Percentiles rank a stretch among this genome's conserved stretches.
These are phyloP conservation scores for Ancistrus triradiatus DNA, from an alignment of 2,113 vertebrate species.

Conservation along the genomic window DNA sequence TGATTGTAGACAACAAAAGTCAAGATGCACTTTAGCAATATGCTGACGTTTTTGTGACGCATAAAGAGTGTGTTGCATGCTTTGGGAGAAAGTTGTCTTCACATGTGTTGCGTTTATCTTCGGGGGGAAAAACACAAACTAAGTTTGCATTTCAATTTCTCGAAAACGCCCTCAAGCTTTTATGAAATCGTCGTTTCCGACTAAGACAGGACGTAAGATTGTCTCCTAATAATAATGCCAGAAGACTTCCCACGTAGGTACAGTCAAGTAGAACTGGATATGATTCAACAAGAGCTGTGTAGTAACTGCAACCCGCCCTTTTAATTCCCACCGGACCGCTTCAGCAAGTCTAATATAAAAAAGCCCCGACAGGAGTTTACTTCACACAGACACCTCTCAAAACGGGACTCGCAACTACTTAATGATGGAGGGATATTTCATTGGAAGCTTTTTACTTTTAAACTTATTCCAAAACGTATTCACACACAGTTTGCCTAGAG, in stretches of 20 bases:
- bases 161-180: too few relatives aligned
- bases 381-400: background rate
- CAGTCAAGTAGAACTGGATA: background rate
- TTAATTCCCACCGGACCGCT: conserved; percentile 9
- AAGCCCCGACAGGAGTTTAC: conserved; percentile 18
- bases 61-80: too few relatives aligned
- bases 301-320: conserved; percentile 58
- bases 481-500: conserved; percentile 37
- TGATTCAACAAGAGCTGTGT: conserved; percentile 37
- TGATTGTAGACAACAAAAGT: too few relatives aligned
- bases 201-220: background rate
- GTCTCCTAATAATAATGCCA: background rate
- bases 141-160: too few relatives aligned
- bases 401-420: background rate
- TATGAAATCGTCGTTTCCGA: too few relatives aligned
- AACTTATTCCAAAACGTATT: conserved; percentile 38
- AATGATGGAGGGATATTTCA: conserved; percentile 54
- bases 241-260: background rate
- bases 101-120: too few relatives aligned
- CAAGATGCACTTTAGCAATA: too few relatives aligned
- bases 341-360: conserved; percentile 54
- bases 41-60: too few relatives aligned
- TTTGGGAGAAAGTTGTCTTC: too few relatives aligned
- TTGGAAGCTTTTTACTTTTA: conserved; percentile 43
- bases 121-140: too few relatives aligned